Conservation (phyloP, 2,888 invertebrate genomes). For the Rutpela maculata region DNA sequence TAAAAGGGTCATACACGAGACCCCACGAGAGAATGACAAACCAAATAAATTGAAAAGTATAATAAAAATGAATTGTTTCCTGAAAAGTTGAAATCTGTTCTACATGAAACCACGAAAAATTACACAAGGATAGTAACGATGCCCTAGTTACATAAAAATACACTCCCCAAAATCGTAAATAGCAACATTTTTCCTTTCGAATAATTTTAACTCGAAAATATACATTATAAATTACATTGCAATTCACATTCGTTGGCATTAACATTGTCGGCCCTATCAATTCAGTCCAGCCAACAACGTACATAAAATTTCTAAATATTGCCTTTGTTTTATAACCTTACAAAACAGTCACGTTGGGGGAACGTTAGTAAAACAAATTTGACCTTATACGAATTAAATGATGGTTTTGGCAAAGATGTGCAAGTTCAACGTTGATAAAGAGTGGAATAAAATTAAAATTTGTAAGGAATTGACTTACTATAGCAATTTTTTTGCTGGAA, state of each 20-base stretch:
- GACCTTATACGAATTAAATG: background rate
- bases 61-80: background rate
- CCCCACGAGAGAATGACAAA: no score
- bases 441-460: no score
- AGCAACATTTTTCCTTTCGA: constrained; percentile 41
- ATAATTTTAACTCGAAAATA: constrained; percentile 47
- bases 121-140: constrained; percentile 9
- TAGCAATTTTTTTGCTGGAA: no score
- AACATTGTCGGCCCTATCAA: constrained; percentile 43
- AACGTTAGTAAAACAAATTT: background rate
- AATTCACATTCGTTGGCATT: constrained; percentile 52
- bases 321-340: constrained; percentile 39
- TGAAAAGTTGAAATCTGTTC: constrained; percentile 8
- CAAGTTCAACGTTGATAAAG: no score
- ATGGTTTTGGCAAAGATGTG: no score
- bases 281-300: constrained; percentile 45
- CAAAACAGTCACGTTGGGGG: constrained; percentile 15
- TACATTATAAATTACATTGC: constrained; percentile 48
- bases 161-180: constrained; percentile 38
- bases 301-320: constrained; percentile 60
- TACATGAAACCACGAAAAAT: constrained; percentile 19
- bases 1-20: no score
- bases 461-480: no score
- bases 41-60: no score
- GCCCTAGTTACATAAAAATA: constrained; percentile 30